Evolutionary conservation across 1,140 invertebrate species (phyloP).

Genomic region (Asobara japonica): DNA sequence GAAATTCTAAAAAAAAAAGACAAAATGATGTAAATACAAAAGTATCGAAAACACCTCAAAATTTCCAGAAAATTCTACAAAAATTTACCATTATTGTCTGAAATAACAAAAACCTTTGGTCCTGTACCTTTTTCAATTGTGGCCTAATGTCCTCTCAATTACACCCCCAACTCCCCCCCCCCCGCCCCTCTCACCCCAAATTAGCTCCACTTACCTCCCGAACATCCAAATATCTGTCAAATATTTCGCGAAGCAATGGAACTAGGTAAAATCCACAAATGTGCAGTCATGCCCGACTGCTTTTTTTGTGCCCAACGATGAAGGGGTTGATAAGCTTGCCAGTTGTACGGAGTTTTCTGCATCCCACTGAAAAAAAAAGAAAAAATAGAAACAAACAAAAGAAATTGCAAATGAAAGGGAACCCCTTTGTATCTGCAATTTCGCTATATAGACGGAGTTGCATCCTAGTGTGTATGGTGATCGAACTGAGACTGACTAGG

Average conservation of each 20-base stretch:
- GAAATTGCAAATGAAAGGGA: constrained; percentile 48
- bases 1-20: no score
- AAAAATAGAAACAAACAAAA: no score
- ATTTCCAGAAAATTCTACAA: no score
- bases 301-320: constrained; percentile 19
- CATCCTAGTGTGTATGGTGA: constrained; percentile 23
- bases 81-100: no score
- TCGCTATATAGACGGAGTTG: constrained; percentile 43
- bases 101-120: no score
- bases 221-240: neutral
- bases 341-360: constrained; percentile 6
- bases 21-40: no score
- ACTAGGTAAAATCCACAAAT: constrained; percentile 19
- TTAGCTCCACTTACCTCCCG: neutral
- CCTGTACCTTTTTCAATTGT: no score
- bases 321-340: constrained; percentile 15
- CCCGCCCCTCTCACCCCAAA: no score
- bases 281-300: constrained; percentile 26
- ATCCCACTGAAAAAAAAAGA: constrained; percentile 20
- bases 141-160: no score
- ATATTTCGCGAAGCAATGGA: constrained; percentile 15
- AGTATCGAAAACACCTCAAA: no score
- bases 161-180: no score
- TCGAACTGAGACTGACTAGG: constrained; percentile 31
- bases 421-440: constrained; percentile 64